Percentiles rank a stretch among this genome's conserved stretches.
Conservation (phyloP, 2,797 vertebrate species). For the Molossus alvarezi region DNA sequence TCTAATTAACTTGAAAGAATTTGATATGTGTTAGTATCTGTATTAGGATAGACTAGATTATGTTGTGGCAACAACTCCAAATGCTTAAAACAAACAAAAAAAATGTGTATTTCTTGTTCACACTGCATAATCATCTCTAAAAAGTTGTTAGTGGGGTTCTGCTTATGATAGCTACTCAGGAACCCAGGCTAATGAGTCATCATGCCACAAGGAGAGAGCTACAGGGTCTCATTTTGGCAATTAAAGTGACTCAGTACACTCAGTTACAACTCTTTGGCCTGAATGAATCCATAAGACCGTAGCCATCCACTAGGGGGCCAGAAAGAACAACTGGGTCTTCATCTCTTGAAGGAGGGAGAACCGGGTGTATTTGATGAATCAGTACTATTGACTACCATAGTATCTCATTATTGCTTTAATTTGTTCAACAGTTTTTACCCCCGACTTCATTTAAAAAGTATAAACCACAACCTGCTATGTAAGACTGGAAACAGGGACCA, state of each 20-base stretch:
- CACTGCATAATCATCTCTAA: not conserved
- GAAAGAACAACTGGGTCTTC: not conserved
- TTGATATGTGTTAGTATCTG: not conserved
- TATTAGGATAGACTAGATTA: not conserved
- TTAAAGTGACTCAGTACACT: not conserved
- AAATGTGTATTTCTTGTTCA: not conserved
- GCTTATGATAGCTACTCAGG: not conserved
- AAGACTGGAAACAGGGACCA: not conserved
- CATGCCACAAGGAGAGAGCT: not conserved
- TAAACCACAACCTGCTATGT: not conserved
- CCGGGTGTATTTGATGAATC: not conserved
- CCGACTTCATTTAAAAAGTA: conserved; percentile 2
- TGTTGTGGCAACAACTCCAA: conserved; percentile 2
- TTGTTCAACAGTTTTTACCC: not conserved
- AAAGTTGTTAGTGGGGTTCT: not conserved
- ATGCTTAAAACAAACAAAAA: not conserved
- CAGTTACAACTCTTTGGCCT: not conserved
- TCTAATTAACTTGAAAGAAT: conserved; percentile 43
- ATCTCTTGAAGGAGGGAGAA: not conserved
- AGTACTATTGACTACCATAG: not conserved
- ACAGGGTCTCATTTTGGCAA: not conserved
- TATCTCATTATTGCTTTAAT: conserved; percentile 3
- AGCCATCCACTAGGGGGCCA: not conserved
- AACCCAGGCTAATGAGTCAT: not conserved
- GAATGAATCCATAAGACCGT: not conserved